Base-by-base conservation (phyloP, 2,888 invertebrate genomes). In the Cataglyphis rosenhaueri region DNA sequence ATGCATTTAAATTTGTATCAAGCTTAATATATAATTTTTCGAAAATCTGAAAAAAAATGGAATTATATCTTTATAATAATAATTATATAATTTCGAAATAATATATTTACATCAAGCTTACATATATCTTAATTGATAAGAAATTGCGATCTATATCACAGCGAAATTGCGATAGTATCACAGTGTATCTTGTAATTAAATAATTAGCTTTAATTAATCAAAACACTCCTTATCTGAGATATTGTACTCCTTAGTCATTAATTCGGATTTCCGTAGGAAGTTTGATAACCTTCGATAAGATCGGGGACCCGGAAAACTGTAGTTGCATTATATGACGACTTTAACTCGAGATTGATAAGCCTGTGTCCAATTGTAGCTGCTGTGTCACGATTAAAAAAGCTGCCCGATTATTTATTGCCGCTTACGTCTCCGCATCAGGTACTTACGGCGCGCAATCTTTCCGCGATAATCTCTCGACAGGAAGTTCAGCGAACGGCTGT, bases 381-480 rank as follows among this genome's bases (percentile, higher is more conserved):
- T 29, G 41, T 32, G 44, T 70, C 41, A 44, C 70, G 44, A 41
- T 78, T 78, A 59, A 57, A 44, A 21, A 21, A 10, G 3, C 15
- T 10, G 65, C 25, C 21, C 74, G 21, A 10, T 35, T 75, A 44
- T 74, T 61, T 44, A 38, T 79, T 61, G 35, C n/a, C 41, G 38
- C 15, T 9, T 38, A 15, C 38, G 15, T 52, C 18, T 15, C 29
- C 68, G 32, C 6, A n/a, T 8, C 25, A 44, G 48, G 38, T 44
- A 8, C 12, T 44, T 44, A 44, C 44, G 44, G 4, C 29, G 52
- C 64, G 18, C 70, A 52, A 85, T 76, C 64, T 59, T 25, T 29
- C 12, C 32, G 44, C 62, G 48, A 82, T 85, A 68, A 74, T 82
- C 74, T 25, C 25, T 35, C 66, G 59, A 52, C 76, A 52, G 78